Evolutionary conservation across 2,888 invertebrate species (phyloP), one percentile per base, ranked within the genome.

Genomic region (Acronicta alni): DNA sequence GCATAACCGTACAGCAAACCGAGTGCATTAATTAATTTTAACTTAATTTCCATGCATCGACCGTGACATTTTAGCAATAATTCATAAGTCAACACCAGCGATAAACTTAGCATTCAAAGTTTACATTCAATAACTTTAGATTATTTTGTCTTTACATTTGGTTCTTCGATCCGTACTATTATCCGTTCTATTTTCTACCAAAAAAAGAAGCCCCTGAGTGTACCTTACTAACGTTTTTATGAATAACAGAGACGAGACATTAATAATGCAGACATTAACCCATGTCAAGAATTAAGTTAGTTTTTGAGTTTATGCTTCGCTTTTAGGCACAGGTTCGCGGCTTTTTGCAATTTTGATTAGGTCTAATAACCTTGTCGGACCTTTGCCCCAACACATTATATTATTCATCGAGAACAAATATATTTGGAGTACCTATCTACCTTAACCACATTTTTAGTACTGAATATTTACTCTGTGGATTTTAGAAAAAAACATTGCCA

Each of bases 331-430:
- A 35, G 26, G 37, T 10, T n/a, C 30, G 59, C n/a, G 49, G 43
- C 59, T 54, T 55, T 61, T 52, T 74, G 65, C 52, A 76, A 62
- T 58, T 76, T 76, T 74, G 32, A 76, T 76, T 49, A 58, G 47
- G 44, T 37, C 44, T 53, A 42, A 57, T 53, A 60, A 73, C 58
- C 57, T 57, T 26, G 38, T 65, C 18, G 54, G 20, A 57, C 52
- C 45, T 72, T 57, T 72, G 41, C 37, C 48, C 52, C 42, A 44
- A 67, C 51, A 49, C 57, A 17, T 42, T 67, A 35, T 52, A 65
- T 71, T 66, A 67, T 67, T 67, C 67, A 67, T 38, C 17, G 30
- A 42, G 42, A 39, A 32, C 35, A 51, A 46, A 46, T 51, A 64
- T 47, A 55, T 51, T 55, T 14, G 14, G 32, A 46, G 3, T 38